phyloP scores from a whole-genome alignment of 2,797 vertebrate species.

The Sebastes steindachneri region DNA sequence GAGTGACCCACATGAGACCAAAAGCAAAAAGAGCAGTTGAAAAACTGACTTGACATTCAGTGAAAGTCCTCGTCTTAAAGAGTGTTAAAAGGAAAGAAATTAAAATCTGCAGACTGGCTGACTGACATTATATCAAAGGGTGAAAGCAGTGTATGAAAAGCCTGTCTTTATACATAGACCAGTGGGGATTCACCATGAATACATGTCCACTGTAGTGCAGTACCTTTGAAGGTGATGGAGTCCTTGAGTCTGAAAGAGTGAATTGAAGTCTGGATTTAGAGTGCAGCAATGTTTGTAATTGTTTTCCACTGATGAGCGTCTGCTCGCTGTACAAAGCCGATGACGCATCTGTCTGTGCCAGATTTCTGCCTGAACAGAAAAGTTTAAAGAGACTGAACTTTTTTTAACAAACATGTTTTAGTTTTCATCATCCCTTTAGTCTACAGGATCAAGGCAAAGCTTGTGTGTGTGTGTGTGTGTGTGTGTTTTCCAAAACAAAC shows the following conservation, averaged over 20 bases:
- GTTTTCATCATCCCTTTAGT: conserved; percentile 5
- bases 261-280: conserved; percentile 16
- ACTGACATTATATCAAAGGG: conserved; percentile 24
- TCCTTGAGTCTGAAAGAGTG: conserved; percentile 34
- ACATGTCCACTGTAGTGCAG: not conserved
- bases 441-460: not conserved
- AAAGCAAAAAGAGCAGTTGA: not conserved
- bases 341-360: conserved; percentile 23
- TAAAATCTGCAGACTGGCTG: conserved; percentile 15
- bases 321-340: conserved; percentile 26
- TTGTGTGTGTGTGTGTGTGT: not conserved
- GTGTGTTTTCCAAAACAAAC: conserved; percentile 22
- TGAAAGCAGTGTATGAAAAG: conserved; percentile 22
- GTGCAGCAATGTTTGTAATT: conserved; percentile 7
- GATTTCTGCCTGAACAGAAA: conserved; percentile 14
- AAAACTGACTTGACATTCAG: not conserved
- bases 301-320: conserved; percentile 11
- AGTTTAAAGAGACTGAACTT: conserved; percentile 17
- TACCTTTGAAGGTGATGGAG: conserved; percentile 40
- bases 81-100: conserved; percentile 27
- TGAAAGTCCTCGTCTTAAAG: not conserved
- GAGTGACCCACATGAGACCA: not conserved
- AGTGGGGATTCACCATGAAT: conserved; percentile 12
- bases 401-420: not conserved
- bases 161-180: not conserved